phyloP scores from a whole-genome alignment of 2,797 vertebrate species.

The Gambusia yucatana region DNA sequence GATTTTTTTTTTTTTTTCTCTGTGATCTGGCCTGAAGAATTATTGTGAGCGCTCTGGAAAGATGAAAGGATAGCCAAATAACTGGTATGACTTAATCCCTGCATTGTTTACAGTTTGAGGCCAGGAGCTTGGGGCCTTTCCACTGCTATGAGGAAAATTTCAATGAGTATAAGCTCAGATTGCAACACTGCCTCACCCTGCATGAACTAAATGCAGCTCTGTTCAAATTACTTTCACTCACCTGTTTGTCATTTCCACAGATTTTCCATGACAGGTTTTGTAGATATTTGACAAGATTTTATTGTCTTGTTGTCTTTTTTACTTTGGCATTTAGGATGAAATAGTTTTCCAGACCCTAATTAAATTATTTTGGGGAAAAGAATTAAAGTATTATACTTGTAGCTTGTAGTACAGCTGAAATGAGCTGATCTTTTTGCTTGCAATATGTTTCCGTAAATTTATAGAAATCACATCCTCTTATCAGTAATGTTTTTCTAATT shows the following conservation, averaged over 20 bases:
- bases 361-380: neutral
- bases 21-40: slow-evolving; percentile 43
- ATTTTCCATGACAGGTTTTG: slow-evolving; percentile 26
- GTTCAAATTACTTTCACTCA: slow-evolving; percentile 35
- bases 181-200: slow-evolving; percentile 43
- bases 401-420: neutral
- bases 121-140: slow-evolving; percentile 43
- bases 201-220: slow-evolving; percentile 28
- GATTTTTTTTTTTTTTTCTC: slow-evolving; percentile 36
- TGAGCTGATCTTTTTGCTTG: neutral
- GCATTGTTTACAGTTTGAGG: slow-evolving; percentile 61
- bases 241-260: slow-evolving; percentile 35
- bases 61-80: slow-evolving; percentile 68
- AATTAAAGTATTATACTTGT: neutral
- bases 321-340: slow-evolving; percentile 9
- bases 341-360: slow-evolving; percentile 1
- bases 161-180: slow-evolving; percentile 45
- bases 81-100: slow-evolving; percentile 63
- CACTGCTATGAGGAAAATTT: slow-evolving; percentile 52
- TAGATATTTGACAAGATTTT: slow-evolving; percentile 16
- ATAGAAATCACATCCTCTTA: too few relatives aligned
- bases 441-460: neutral
- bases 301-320: slow-evolving; percentile 1
- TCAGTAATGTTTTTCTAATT: neutral
- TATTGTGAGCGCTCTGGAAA: slow-evolving; percentile 47